These are phyloP conservation scores for Ceyx erithaca DNA, from an alignment of 2,797 vertebrate species.

Conservation along the genomic window DNA sequence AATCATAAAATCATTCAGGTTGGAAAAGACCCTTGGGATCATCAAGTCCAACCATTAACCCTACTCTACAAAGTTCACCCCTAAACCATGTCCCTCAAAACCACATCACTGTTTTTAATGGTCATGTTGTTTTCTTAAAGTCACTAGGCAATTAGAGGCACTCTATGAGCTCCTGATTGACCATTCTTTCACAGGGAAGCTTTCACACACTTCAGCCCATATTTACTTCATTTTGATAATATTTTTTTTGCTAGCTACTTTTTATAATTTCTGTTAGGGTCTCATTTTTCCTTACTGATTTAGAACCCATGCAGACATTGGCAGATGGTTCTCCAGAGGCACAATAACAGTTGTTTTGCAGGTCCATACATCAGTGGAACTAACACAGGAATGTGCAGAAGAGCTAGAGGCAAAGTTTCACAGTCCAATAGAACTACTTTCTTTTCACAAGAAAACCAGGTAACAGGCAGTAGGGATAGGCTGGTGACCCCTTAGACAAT, in stretches of 20 bases:
- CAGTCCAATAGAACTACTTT: not conserved
- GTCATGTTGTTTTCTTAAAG: not conserved
- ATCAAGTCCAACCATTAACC: too few relatives aligned
- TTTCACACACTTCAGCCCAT: not conserved
- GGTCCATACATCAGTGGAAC: not conserved
- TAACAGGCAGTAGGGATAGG: not conserved
- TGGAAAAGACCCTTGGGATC: too few relatives aligned
- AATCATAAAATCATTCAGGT: too few relatives aligned
- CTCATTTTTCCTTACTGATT: not conserved
- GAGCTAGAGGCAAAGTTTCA: not conserved
- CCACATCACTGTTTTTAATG: too few relatives aligned
- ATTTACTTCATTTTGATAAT: not conserved
- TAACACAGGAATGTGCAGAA: not conserved
- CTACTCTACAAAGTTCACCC: too few relatives aligned
- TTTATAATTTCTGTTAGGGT: not conserved
- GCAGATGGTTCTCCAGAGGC: not conserved
- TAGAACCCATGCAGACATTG: not conserved
- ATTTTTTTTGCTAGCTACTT: not conserved
- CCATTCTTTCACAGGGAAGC: not conserved
- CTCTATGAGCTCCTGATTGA: not conserved
- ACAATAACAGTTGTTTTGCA: not conserved
- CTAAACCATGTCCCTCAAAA: too few relatives aligned
- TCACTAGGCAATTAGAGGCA: not conserved
- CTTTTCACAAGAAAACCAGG: not conserved
- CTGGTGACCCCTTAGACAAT: not conserved